Conservation (phyloP, 1,140 invertebrate species). For the Zaprionus ghesquierei region DNA sequence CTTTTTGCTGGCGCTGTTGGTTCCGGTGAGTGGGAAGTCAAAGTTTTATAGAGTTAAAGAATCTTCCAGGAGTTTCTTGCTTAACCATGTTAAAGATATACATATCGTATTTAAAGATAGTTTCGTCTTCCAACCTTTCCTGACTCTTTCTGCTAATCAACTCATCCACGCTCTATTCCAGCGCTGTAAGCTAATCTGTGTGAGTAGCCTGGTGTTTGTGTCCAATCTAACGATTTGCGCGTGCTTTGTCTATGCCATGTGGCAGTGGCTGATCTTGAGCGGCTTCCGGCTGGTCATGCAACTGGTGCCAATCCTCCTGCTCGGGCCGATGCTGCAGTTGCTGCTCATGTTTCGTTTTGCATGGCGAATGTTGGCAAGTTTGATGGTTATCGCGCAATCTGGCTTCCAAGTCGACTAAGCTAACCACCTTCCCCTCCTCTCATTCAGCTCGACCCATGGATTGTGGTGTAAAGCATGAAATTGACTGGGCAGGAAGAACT, state of each 20-base stretch:
- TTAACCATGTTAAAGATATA: too few species aligned
- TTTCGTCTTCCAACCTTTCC: too few species aligned
- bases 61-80: too few species aligned
- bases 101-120: too few species aligned
- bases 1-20: constrained; percentile 42
- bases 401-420: background rate
- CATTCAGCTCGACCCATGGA: constrained; percentile 37
- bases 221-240: constrained; percentile 50
- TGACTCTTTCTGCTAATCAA: background rate
- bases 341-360: constrained; percentile 41
- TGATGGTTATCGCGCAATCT: background rate
- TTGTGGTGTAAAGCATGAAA: constrained; percentile 47
- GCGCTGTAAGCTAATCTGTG: constrained; percentile 53
- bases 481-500: constrained; percentile 24
- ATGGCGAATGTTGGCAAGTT: constrained; percentile 48
- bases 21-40: constrained; percentile 38
- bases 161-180: background rate
- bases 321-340: constrained; percentile 49
- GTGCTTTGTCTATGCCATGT: constrained; percentile 50
- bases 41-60: too few species aligned
- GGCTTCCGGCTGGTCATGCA: constrained; percentile 18
- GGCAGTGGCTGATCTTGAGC: constrained; percentile 21
- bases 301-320: constrained; percentile 32
- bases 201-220: constrained; percentile 43
- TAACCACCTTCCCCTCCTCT: constrained; percentile 5